Evolutionary conservation across 2,113 vertebrate species (phyloP), one percentile per base, ranked within the genome.

Genomic region (Chloroceryle aenea): DNA sequence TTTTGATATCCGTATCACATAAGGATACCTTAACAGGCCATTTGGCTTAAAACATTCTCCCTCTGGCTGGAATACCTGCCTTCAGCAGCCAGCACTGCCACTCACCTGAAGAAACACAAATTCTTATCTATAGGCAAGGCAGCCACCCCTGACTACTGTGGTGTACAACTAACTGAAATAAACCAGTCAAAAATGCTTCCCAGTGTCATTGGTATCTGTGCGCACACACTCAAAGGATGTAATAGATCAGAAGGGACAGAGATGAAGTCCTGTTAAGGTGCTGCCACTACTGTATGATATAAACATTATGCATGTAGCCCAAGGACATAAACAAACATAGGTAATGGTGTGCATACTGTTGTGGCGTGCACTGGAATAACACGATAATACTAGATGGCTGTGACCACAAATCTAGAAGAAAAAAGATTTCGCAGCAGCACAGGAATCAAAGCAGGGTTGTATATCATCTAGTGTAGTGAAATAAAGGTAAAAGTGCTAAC

Each of bases 131-230:
- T 2, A 67, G 34, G 42, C 38, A 78, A 85, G 56, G 30, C 61
- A 89, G 32, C 16, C 8, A 9, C 6, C 20, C 12, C 2, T 12
- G 12, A 53, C 42, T 50, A 26, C 30, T 36, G 40, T 48, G 21
- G 13, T 56, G n/a, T 30, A 32, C 56, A 62, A 21, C n/a, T n/a
- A 52, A 50, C 18, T 20, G 25, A 87, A 90, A 89, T 7, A 38
- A 14, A 59, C 29, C 3, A 48, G 36, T 20, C 14, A 63, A 18
- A 90, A 95, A 84, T 9, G 29, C 10, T 71, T 4, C 17, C n/a
- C 0, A 1, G 4, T 15, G 3, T 29, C 0, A 0, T 36, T 26
- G 10, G 11, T 2, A 23, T 30, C 56, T 76, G 17, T 25, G 40
- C 11, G 25, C 11, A 2, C 1, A 20, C 15, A 6, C 45, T 53